Evolutionary conservation across 2,797 vertebrate species (phyloP), one percentile per base, ranked within the genome.

Genomic region (Buceros bicornis): DNA sequence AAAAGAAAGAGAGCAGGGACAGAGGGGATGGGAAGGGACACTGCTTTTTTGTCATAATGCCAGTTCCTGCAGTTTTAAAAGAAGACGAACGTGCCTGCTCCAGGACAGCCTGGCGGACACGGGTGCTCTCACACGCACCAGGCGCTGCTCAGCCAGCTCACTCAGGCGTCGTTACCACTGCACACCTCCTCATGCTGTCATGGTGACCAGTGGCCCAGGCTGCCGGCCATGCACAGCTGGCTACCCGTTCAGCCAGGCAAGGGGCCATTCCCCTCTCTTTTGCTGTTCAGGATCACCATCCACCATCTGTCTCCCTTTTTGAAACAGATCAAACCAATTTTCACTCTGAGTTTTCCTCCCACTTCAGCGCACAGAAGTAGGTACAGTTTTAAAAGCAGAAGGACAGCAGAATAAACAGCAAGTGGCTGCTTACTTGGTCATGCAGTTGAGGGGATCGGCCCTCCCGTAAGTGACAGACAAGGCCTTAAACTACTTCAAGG

Each of bases 211-310:
- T 45, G 56, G 93, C 94, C 93, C 91, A 69, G 71, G 97, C 97
- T 94, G 93, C 97, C 94, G 91, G 94, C 89, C 62, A 13, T 21
- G 94, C 95, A 97, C 93, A 97, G 97, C 95, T 97, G 95, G 96
- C 96, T 76, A 74, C 54, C 96, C 91, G 91, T 96, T 97, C 94
- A 96, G 96, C 92, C 96, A 95, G 95, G 70, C 78, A 24, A 95
- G 83, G 89, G 89, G 82, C 78, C 88, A 93, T 64, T 89, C 53
- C 56, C 60, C 62, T 90, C 50, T 8, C 8, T 13, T 58, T 16
- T 37, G 28, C 66, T 53, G 26, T 13, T 74, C 50, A 20, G 47
- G 24, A 58, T 37, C 1, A 0, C n/a, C 28, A 57, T 4, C 28
- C 45, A 51, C 16, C 6, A 50, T 53, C 56, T 20, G 53, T 21